A percentile compares a stretch with the other conserved stretches of the same genome.
Evolutionary conservation across 2,113 vertebrate species (phyloP).

Genomic region (Leiothrix lutea): DNA sequence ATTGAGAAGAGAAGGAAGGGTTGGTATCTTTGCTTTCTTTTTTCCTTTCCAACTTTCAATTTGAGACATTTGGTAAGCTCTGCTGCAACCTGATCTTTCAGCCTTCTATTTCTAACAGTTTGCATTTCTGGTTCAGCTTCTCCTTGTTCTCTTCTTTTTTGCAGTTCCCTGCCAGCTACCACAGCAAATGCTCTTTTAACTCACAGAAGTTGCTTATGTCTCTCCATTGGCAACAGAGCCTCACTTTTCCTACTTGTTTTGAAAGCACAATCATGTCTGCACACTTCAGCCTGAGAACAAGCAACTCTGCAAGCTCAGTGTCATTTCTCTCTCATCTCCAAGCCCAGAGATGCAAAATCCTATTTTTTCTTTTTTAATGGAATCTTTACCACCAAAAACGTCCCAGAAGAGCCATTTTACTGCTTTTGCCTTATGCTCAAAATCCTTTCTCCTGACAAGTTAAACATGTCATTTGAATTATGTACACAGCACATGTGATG

Average conservation of each 20-base stretch:
- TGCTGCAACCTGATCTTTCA: background rate
- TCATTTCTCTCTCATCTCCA: background rate
- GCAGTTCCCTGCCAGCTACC: background rate
- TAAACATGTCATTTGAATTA: background rate
- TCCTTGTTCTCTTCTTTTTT: background rate
- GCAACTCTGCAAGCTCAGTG: background rate
- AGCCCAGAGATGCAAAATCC: background rate
- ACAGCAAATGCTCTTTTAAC: background rate
- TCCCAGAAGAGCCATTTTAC: background rate
- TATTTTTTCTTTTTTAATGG: background rate
- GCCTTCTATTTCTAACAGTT: background rate
- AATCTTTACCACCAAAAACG: background rate
- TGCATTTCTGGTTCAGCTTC: background rate
- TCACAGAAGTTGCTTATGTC: background rate
- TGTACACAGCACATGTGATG: background rate
- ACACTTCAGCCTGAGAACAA: background rate
- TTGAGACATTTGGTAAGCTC: background rate
- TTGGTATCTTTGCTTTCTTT: background rate
- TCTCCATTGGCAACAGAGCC: background rate
- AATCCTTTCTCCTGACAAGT: background rate
- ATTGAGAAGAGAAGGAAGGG: background rate
- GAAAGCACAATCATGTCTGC: background rate
- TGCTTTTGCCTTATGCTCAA: slow-evolving; percentile 5
- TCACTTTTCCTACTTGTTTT: background rate
- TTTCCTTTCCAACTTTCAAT: background rate